Evolutionary conservation across 2,113 vertebrate genomes (phyloP), one percentile per base, ranked within the genome.

Genomic region (Buteo buteo): DNA sequence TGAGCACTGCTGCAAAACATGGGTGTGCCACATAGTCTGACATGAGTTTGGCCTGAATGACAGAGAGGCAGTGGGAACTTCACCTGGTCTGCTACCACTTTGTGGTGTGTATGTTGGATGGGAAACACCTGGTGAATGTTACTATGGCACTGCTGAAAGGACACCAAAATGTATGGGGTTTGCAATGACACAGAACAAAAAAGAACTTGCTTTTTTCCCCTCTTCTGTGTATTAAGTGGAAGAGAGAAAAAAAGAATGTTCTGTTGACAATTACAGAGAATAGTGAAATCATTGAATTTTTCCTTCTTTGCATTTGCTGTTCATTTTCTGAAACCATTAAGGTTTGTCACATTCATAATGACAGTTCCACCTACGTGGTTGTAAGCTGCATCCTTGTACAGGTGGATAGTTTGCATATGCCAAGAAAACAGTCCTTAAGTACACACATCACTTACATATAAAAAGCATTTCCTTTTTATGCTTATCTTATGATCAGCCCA

Each of bases 391-490:
- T 92, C 71, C 29, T 86, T 80, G 16, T 62, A 54, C 26, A 73
- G 62, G 59, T 2, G 3, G 25, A 19, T 44, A 28, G 22, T 88
- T 82, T 54, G 31, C 17, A 11, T 44, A 29, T 69, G 58, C 38
- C 42, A 80, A 44, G 64, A 67, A 86, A 62, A 47, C 11, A 36
- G 52, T 87, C n/a, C 57, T 59, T 47, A 77, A 62, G 36, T 59
- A 64, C 16, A 45, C 7, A 24, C 11, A 57, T 57, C 7, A 5
- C 29, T 87, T 90, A 36, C 1, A 49, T 31, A 9, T 65, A 34
- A 80, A 81, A 72, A 47, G 8, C 26, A 86, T 83, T 88, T 81
- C 38, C n/a, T 71, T 93, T 88, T 81, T n/a, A 36, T 86, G 22
- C 10, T 79, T n/a, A 25, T 54, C 28, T 79, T 79, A 71, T 6